Base-by-base conservation (phyloP, 2,797 vertebrate species). In the Catamblyrhynchus diadema region DNA sequence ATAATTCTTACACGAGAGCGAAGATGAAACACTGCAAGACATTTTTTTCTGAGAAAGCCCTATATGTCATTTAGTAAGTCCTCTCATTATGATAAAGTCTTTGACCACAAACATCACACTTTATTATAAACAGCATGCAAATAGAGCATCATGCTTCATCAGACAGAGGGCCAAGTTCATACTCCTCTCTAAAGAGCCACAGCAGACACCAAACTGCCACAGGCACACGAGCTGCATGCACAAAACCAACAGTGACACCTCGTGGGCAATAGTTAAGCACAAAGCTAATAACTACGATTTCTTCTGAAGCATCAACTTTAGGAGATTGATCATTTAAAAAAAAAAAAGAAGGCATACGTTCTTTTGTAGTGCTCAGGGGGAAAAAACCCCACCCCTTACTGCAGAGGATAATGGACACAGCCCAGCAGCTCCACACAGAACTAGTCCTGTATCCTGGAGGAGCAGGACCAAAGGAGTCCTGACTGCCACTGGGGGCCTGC, bases 241-340 rank as follows among this genome's bases (percentile, higher is more conserved):
- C 44, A 73, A 56, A 93, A 87, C 28, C 89, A 77, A 89, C 65
- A 95, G 51, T 78, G 96, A 94, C 96, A 96, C 75, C 95, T 93
- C 11, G 84, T 94, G 96, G 94, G 42, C 53, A 61, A 61, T 2
- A 41, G 5, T 27, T n/a, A 30, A 42, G 27, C 16, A 65, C 23
- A 22, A 25, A 61, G 30, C 8, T 7, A 86, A 2, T n/a, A 27
- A 42, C 24, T 6, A 32, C 0, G 0, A 8, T 48, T 69, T 51
- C 47, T 73, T 65, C 27, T 2, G 2, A 42, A 83, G 62, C 27
- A 47, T 17, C 13, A 28, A 6, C 11, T 73, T 80, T 0, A 70
- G 64, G 18, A 57, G 32, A 64, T 0, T 6, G 12, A 64, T 41
- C 8, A 14, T 44, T 19, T 1, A 4, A 16, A 41, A 19, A 87